phyloP scores from a whole-genome alignment of 2,888 invertebrate species.

The Sicus ferrugineus region DNA sequence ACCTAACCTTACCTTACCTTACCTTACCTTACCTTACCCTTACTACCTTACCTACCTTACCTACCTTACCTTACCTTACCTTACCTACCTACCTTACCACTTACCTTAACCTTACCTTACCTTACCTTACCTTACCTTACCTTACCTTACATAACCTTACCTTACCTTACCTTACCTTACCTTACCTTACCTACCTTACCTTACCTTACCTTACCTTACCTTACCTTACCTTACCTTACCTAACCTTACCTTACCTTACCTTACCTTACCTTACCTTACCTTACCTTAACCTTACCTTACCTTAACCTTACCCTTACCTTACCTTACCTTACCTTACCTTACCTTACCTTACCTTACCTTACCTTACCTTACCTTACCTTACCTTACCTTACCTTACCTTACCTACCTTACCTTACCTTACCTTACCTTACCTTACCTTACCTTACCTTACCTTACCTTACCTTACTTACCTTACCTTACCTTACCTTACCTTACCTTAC shows the following conservation, averaged over 20 bases:
- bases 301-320: conserved; percentile 16
- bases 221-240: background rate
- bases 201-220: conserved; percentile 2
- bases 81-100: background rate
- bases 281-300: too few species aligned
- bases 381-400: conserved; percentile 8
- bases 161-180: background rate
- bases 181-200: background rate
- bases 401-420: conserved; percentile 11
- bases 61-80: too few species aligned
- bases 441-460: background rate
- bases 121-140: conserved; percentile 19
- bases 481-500: conserved; percentile 5
- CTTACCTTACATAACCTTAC: background rate
- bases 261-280: conserved; percentile 2
- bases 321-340: conserved; percentile 20
- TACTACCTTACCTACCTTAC: background rate
- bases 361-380: conserved; percentile 14
- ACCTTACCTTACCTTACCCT: conserved; percentile 12
- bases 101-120: background rate
- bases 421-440: background rate
- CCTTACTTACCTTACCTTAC: background rate
- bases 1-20: conserved; percentile 13
- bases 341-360: conserved; percentile 18
- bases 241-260: background rate